phyloP scores from a whole-genome alignment of 2,113 vertebrate species.

The Tricholaema leucomelas region DNA sequence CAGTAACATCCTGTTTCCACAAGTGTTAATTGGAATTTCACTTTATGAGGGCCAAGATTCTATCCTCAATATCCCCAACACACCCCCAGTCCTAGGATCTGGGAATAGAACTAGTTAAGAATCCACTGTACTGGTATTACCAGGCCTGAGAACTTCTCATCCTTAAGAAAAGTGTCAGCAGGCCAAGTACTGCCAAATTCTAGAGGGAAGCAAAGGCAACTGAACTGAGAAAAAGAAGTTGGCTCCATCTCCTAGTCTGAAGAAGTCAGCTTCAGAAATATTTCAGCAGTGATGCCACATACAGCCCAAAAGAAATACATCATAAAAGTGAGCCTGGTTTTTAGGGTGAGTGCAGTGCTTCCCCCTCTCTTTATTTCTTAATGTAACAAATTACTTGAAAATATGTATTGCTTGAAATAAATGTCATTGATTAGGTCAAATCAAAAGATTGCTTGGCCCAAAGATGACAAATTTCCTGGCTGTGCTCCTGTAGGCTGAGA shows the following conservation, averaged over 20 bases:
- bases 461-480: conserved; percentile 13
- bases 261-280: neutral
- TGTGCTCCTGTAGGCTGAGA: neutral
- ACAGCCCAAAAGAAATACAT: neutral
- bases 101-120: neutral
- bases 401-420: neutral
- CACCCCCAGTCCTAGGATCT: neutral
- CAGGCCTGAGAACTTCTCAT: neutral
- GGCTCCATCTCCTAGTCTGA: neutral
- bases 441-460: conserved; percentile 12
- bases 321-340: neutral
- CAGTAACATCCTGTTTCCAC: neutral
- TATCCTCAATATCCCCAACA: neutral
- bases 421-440: conserved; percentile 17
- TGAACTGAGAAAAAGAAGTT: neutral
- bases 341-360: neutral
- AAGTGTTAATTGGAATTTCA: neutral
- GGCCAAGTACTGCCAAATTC: neutral
- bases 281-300: neutral
- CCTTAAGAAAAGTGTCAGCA: neutral
- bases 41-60: neutral
- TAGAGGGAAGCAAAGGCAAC: neutral
- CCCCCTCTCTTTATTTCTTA: neutral
- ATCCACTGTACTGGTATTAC: neutral
- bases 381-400: neutral